Evolutionary conservation across 1,140 invertebrate genomes (phyloP).

Genomic region (Aphidius ervi): DNA sequence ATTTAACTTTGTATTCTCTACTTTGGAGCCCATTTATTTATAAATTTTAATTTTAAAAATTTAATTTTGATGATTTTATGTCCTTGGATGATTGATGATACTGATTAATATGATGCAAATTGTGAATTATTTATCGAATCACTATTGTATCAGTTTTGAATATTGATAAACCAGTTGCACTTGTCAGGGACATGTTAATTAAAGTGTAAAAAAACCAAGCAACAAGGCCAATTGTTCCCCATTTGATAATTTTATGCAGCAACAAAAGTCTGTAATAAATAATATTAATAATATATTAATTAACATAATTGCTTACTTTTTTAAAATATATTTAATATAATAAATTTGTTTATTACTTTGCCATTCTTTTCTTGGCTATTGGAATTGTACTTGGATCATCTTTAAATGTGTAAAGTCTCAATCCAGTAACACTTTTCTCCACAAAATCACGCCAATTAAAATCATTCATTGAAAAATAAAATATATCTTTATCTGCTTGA

Average conservation of each 20-base stretch:
- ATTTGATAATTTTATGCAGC: constrained; percentile 32
- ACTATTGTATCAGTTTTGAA: too few relatives aligned
- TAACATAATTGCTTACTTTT: background rate
- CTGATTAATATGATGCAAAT: too few relatives aligned
- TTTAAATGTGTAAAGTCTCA: constrained; percentile 54
- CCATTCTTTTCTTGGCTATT: constrained; percentile 45
- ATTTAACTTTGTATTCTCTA: too few relatives aligned
- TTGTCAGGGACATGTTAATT: background rate
- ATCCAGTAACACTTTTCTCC: constrained; percentile 49
- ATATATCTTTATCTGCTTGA: constrained; percentile 52
- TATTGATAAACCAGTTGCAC: too few relatives aligned
- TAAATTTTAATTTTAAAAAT: too few relatives aligned
- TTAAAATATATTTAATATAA: background rate
- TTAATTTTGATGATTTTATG: too few relatives aligned
- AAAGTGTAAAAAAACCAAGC: constrained; percentile 26
- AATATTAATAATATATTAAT: constrained; percentile 8
- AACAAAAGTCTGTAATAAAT: constrained; percentile 29
- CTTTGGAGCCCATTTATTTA: too few relatives aligned
- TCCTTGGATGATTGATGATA: too few relatives aligned
- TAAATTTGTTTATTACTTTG: constrained; percentile 30
- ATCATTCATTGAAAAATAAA: constrained; percentile 53
- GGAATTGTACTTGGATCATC: constrained; percentile 51
- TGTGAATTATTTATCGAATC: too few relatives aligned
- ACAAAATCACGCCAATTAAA: constrained; percentile 55
- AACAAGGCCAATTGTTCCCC: constrained; percentile 20